Evolutionary conservation across 2,888 invertebrate genomes (phyloP), one percentile per base, ranked within the genome.

Genomic region (Orchestes rusci): DNA sequence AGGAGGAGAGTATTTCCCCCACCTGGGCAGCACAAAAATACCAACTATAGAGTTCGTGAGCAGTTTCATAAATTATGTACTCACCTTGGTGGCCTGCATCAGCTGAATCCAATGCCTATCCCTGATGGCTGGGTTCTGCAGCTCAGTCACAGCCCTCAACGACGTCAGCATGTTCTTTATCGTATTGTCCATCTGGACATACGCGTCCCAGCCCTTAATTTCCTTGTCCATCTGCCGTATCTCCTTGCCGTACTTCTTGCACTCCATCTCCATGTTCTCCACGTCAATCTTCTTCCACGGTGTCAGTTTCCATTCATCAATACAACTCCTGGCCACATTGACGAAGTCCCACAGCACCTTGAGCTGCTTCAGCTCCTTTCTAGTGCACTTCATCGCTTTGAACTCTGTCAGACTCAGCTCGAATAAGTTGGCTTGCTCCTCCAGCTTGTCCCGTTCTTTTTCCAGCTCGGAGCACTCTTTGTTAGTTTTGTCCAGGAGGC

Each of bases 151-250:
- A 1, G 94, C 93, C 64, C 91, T 74, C 52, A 95, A 68, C 0
- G 95, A 93, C 0, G 94, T 92, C 74, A 95, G 79, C 74, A 95
- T 82, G 67, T 95, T 95, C 70, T 88, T 90, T 17, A 95, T 82
- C 3, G 80, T 80, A 3, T 75, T 77, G 67, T 95, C 94, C 51
- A 88, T 75, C 16, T 79, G 76, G n/a, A 73, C 60, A 64, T 85
- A 95, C 2, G 90, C 81, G 46, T 89, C 84, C 88, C 82, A 82
- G 38, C 57, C 62, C 63, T 87, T 77, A 64, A 89, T 75, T 52
- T 88, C 87, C 59, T 92, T 91, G 48, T 89, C 83, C 59, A 94
- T 70, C 20, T 74, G 77, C 54, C 88, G 74, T 19, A 91, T 66
- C 56, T 92, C 91, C 61, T 91, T 91, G 1, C 84, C 82, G 62